phyloP scores from a whole-genome alignment of 2,797 vertebrate genomes.

The Pitangus sulphuratus region DNA sequence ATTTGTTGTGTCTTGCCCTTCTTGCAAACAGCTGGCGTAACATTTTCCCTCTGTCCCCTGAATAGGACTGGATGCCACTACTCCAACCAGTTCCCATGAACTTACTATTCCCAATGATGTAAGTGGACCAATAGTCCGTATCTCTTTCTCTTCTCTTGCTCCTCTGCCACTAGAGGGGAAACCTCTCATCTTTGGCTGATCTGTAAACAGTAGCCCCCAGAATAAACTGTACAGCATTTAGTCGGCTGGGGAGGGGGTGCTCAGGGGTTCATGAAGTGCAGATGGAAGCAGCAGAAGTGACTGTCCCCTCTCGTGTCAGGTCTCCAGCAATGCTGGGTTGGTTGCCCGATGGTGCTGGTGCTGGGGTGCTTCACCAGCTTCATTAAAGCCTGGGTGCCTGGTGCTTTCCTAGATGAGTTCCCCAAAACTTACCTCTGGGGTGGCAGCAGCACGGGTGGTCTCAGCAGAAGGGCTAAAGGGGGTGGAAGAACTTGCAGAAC shows the following conservation, averaged over 20 bases:
- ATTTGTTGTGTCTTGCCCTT: conserved; percentile 27
- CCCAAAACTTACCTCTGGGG: background rate
- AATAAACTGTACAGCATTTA: background rate
- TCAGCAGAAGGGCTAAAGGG: background rate
- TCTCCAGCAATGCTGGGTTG: background rate
- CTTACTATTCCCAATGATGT: conserved; percentile 95
- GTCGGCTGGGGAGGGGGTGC: background rate
- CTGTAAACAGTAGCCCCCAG: background rate
- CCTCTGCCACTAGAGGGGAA: background rate
- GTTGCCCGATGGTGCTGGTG: rapidly evolving
- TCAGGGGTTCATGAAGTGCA: background rate
- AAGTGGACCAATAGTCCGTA: conserved; percentile 76
- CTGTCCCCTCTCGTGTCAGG: background rate
- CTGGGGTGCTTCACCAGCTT: rapidly evolving
- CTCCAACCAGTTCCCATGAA: conserved; percentile 91
- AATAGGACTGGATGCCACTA: conserved; percentile 87
- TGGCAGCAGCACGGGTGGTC: rapidly evolving
- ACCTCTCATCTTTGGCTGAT: background rate
- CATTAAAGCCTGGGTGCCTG: background rate
- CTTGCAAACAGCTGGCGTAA: conserved; percentile 37
- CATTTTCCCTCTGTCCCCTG: conserved; percentile 75
- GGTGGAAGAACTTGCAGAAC: background rate
- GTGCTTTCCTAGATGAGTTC: background rate
- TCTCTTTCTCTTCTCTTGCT: conserved; percentile 23
- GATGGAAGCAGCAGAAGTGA: background rate